Percentiles rank a stretch among this genome's conserved stretches.
Conservation (phyloP, 2,888 invertebrate genomes). For the Nephrotoma guestfalica region DNA sequence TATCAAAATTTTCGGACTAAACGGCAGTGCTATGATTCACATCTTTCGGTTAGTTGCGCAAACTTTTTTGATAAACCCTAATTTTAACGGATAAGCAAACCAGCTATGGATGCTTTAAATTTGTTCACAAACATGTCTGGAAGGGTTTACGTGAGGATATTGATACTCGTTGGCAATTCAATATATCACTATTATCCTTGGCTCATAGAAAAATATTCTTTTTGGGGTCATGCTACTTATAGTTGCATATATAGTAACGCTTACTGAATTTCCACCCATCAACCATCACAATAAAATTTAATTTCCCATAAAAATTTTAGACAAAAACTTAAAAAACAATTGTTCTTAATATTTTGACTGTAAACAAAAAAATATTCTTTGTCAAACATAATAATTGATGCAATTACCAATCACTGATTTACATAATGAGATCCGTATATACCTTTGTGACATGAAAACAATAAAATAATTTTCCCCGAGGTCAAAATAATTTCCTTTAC, state of each 20-base stretch:
- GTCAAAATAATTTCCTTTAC: neutral
- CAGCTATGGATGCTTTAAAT: no score
- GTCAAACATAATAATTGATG: neutral
- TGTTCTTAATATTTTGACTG: neutral
- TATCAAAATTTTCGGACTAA: no score
- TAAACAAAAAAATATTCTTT: neutral
- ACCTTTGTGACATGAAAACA: neutral
- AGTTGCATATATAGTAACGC: neutral
- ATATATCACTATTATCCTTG: no score
- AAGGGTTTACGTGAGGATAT: no score
- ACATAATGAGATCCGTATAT: neutral
- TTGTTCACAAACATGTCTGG: no score
- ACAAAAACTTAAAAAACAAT: neutral
- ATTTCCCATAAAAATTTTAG: neutral
- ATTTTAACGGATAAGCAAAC: no score
- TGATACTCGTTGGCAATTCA: no score
- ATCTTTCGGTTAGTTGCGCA: no score
- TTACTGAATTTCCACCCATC: neutral
- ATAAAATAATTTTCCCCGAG: neutral
- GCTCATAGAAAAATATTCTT: no score
- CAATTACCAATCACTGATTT: neutral
- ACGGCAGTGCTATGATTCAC: no score
- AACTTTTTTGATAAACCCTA: no score
- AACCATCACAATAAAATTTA: neutral
- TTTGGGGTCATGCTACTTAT: no score